Evolutionary conservation across 1,140 invertebrate genomes (phyloP), one percentile per base, ranked within the genome.

Genomic region (Lithobius niger): DNA sequence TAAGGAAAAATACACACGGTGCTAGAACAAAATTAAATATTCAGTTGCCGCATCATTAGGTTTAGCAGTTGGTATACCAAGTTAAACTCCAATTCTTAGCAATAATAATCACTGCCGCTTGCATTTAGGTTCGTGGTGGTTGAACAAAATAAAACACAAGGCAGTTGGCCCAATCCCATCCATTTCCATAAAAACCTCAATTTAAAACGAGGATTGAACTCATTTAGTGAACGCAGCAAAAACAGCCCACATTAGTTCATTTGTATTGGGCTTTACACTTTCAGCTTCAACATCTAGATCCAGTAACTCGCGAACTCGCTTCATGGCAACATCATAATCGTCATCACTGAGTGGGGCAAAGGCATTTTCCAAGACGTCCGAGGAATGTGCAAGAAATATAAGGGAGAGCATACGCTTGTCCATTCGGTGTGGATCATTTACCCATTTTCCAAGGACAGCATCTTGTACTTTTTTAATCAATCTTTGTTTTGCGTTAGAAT

Each of bases 391-490:
- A 51, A 99, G 76, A 69, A 96, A 88, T 64, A 99, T 82, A 48
- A 99, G 76, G 21, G 94, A 84, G 59, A 99, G 71, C 59, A 90
- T 83, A 44, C 96, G 78, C 68, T 87, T 91, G 66, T 99, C 94
- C 82, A 99, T 98, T 54, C 94, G 82, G 63, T 97, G 91, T 1
- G 94, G 84, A 77, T 99, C 94, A 59, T 97, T 98, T 16, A 96
- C 89, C 86, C 96, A 99, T 67, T 91, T 89, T 55, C 82, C 81
- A 54, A 99, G 72, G 22, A 98, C 93, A 49, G 93, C 84, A 74
- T 99, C 96, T 77, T 99, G 97, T 25, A 99, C 86, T 80, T 95
- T 96, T 78, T 97, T 97, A 36, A 99, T 90, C 59, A 99, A 79
- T 63, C 94, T 84, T 62, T 85, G 86, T 78, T 99, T 99, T n/a